These are phyloP conservation scores for Cinara cedri DNA, from an alignment of 2,888 invertebrate species.

Conservation along the genomic window DNA sequence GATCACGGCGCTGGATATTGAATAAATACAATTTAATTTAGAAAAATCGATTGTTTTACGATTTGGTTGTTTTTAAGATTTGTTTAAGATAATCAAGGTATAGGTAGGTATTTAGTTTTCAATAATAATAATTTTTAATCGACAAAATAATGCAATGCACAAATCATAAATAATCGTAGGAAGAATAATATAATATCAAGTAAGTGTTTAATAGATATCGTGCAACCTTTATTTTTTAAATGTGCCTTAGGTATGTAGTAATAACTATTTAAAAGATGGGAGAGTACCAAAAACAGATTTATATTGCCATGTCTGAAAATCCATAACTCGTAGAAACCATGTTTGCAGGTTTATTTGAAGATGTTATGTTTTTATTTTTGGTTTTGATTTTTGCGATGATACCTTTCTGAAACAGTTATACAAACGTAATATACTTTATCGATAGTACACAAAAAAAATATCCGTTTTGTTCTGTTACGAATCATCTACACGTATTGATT, in stretches of 20 bases:
- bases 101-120: too few relatives aligned
- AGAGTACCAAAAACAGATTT: neutral
- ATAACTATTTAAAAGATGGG: neutral
- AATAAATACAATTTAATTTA: neutral
- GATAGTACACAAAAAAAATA: neutral
- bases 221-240: too few relatives aligned
- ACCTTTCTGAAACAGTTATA: conserved; percentile 19
- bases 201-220: too few relatives aligned
- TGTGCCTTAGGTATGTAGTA: neutral
- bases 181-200: too few relatives aligned
- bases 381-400: conserved; percentile 4
- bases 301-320: conserved; percentile 26
- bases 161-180: too few relatives aligned
- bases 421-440: neutral
- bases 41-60: too few relatives aligned
- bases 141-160: too few relatives aligned
- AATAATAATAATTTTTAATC: too few relatives aligned
- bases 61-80: too few relatives aligned
- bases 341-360: neutral
- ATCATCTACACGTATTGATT: neutral
- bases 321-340: neutral
- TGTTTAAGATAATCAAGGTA: neutral
- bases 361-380: conserved; percentile 20
- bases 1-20: too few relatives aligned
- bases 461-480: neutral